Base-by-base conservation (phyloP, 2,888 invertebrate genomes). In the Eulithis prunata region DNA sequence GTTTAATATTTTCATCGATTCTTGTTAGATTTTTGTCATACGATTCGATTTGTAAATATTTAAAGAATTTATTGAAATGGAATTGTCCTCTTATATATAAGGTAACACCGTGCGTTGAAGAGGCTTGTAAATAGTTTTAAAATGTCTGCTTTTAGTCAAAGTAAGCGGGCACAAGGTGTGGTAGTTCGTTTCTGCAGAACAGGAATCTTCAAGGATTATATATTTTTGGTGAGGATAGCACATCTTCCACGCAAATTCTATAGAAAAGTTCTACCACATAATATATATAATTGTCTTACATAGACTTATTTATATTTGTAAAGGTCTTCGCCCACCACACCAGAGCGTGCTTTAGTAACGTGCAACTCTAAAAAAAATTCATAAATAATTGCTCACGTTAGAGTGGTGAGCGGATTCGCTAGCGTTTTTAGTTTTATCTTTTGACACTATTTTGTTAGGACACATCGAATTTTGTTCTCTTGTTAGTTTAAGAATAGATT, bases 81-180 rank as follows among this genome's bases (percentile, higher is more conserved):
- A 91, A 91, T 91, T 91, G 91, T 89, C 84, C 80, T 85, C 79
- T 84, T 82, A 78, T 73, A 76, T 72, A 75, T 82, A 83, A 80
- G 76, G 70, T 81, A 80, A 77, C 71, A 78, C 80, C 79, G 77
- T 73, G 79, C 71, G 81, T 76, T 76, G 70, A 78, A 77, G 87
- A 87, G 83, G 87, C 88, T 88, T 91, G 91, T 91, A 90, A 82
- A 91, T 91, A 91, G 69, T 83, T 83, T 78, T 84, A 76, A 63
- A 80, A 77, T 77, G 75, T 83, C 77, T 76, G 83, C 85, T 85
- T 84, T 65, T 79, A 78, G 70, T 68, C 52, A 63, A 58, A 57
- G 32, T 63, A 64, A 38, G 52, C 47, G 32, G 49, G 45, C 14
- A 47, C 46, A 36, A 47, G 10, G 53, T 64, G 57, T 45, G 57